These are phyloP conservation scores for Eledone cirrhosa DNA, from an alignment of 2,888 invertebrate species.

Conservation along the genomic window DNA sequence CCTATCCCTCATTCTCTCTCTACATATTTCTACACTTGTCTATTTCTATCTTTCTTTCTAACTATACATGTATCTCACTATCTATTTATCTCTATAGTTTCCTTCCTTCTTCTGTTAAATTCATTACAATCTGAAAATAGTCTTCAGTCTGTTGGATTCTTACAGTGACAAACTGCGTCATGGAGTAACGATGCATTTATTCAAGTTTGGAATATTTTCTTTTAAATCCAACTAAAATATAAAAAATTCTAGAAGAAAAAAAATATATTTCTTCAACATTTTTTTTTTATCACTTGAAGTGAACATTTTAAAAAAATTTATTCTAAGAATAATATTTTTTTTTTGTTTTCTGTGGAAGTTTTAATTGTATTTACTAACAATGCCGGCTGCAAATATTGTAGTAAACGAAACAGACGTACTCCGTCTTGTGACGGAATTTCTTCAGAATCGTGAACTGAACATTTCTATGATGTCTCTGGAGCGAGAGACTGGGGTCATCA, in stretches of 20 bases:
- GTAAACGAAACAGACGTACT: constrained; percentile 67
- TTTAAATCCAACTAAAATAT: no score
- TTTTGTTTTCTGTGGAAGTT: background rate
- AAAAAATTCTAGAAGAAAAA: background rate
- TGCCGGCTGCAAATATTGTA: constrained; percentile 58
- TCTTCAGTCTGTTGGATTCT: no score
- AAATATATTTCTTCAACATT: background rate
- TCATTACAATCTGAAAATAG: no score
- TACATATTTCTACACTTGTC: no score
- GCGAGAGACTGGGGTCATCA: constrained; percentile 84
- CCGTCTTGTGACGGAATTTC: constrained; percentile 71
- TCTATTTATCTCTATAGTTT: no score
- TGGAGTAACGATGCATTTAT: no score
- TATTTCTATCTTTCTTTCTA: no score
- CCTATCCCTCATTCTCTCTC: no score
- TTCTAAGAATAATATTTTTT: background rate
- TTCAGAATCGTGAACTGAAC: constrained; percentile 84
- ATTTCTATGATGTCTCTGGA: constrained; percentile 88
- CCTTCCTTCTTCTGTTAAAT: no score
- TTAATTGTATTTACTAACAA: constrained; percentile 37
- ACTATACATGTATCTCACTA: no score
- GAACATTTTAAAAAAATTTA: background rate
- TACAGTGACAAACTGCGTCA: no score
- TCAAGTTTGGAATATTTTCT: no score
- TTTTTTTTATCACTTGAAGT: background rate